Evolutionary conservation across 2,113 vertebrate genomes (phyloP).

Genomic region (Mustelus asterias): DNA sequence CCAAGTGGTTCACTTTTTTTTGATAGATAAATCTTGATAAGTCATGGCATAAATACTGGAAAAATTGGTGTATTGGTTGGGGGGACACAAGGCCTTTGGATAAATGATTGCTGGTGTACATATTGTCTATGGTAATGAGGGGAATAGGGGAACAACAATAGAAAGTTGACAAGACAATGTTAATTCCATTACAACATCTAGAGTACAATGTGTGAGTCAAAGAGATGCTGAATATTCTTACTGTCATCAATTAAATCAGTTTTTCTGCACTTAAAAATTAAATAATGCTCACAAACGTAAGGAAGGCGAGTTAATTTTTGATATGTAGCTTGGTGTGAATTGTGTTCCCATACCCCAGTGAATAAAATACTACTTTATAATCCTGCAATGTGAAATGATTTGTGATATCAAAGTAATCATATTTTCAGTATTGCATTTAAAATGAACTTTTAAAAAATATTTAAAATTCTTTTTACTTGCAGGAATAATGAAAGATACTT

Average conservation of each 20-base stretch:
- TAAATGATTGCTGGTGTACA: not conserved
- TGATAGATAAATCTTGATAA: not conserved
- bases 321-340: not conserved
- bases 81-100: not conserved
- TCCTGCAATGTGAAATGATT: not conserved
- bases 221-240: not conserved
- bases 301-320: not conserved
- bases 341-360: not conserved
- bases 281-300: not conserved
- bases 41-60: not conserved
- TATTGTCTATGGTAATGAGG: not conserved
- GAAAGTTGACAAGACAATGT: not conserved
- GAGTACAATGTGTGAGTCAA: not conserved
- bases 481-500: not conserved
- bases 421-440: not conserved
- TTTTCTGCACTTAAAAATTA: not conserved
- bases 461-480: not conserved
- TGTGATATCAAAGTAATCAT: not conserved
- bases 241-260: not conserved
- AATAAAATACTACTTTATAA: not conserved
- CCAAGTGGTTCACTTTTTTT: not conserved
- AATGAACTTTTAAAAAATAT: not conserved
- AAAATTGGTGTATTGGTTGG: not conserved
- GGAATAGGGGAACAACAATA: not conserved
- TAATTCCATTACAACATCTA: not conserved